Conservation (phyloP, 2,113 vertebrate genomes). For the Rattus norvegicus region DNA sequence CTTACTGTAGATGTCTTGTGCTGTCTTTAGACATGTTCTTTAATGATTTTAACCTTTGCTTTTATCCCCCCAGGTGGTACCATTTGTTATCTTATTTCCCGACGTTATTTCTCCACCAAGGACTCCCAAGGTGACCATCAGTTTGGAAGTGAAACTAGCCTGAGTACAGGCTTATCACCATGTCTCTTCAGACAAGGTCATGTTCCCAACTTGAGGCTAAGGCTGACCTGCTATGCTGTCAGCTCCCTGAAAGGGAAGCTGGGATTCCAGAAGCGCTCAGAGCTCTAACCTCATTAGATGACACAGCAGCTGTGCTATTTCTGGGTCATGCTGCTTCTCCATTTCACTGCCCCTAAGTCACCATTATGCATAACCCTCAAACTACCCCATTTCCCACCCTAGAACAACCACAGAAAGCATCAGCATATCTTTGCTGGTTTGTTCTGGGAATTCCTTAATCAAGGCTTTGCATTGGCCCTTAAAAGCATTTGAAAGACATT, state of each 20-base stretch:
- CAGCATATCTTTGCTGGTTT: not conserved
- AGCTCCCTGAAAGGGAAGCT: not conserved
- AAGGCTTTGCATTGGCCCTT: constrained; percentile 1
- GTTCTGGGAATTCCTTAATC: not conserved
- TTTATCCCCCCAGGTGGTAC: not conserved
- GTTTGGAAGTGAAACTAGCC: not conserved
- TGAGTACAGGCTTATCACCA: accelerated
- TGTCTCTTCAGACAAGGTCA: not conserved
- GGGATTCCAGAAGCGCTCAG: not conserved
- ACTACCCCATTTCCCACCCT: not conserved
- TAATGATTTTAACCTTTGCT: not conserved
- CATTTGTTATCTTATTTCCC: constrained; percentile 44
- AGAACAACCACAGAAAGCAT: not conserved
- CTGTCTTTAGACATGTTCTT: not conserved
- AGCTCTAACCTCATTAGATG: not conserved
- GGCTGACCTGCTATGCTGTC: not conserved
- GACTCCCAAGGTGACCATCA: not conserved
- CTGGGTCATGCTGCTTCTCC: not conserved
- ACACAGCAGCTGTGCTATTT: not conserved
- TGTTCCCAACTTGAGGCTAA: not conserved
- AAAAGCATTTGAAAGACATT: constrained; percentile 31
- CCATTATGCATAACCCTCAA: not conserved
- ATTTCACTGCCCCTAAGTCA: not conserved
- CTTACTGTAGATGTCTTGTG: not conserved
- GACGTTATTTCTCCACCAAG: not conserved